Evolutionary conservation across 1,140 invertebrate species (phyloP), one percentile per base, ranked within the genome.

Genomic region (Thaumatotibia leucotreta): DNA sequence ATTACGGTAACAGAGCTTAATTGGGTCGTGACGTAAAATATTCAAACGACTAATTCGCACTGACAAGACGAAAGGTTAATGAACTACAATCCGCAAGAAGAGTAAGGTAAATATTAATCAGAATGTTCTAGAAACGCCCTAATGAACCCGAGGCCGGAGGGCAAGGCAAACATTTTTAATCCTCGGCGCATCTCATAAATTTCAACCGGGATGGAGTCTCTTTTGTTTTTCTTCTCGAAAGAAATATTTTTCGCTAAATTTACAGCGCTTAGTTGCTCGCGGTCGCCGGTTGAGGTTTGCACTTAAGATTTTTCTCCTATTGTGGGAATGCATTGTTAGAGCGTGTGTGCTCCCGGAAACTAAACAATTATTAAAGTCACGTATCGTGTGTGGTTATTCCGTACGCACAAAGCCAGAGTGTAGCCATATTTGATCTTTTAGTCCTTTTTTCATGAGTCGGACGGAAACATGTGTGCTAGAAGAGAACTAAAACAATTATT

Each of bases 91-190:
- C 75, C 73, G 64, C 73, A 80, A 83, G 80, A 84, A 88, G 82
- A 82, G 82, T 75, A 86, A 84, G 79, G 79, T 82, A 88, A 88
- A 88, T 86, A 87, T 87, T 87, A 86, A 86, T 88, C 82, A 83
- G 77, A 84, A 82, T 79, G 83, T 84, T 82, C 70, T 72, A 79
- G 80, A 79, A 81, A 79, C 70, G 76, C 61, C 74, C 79, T 86
- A 88, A 87, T 88, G 82, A 87, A 88, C 80, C 74, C 76, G 69
- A 68, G 74, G 72, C 73, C 83, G 11, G 81, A 86, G 84, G 83
- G 86, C 77, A 83, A 73, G 71, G 82, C 81, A 86, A 88, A 86
- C 84, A 88, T 87, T 88, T 86, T 88, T 87, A 88, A 88, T 88
- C 82, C 82, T 71, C 75, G 70, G 83, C 83, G 83, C 80, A 85